phyloP scores from a whole-genome alignment of 2,113 vertebrate species.

The Telmatochromis sp. region DNA sequence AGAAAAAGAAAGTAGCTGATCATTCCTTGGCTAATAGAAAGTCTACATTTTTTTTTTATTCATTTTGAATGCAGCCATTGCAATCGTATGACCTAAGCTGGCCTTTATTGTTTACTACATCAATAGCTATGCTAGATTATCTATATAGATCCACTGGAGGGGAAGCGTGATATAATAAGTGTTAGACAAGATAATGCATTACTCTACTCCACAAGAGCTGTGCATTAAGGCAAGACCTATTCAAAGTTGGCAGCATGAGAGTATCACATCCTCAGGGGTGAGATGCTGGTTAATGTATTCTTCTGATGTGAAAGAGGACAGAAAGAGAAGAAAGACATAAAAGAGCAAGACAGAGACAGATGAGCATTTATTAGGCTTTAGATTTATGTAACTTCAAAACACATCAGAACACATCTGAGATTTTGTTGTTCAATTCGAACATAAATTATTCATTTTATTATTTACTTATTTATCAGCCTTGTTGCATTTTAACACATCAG shows the following conservation, averaged over 20 bases:
- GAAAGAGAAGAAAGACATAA: background rate
- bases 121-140: conserved; percentile 1
- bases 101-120: background rate
- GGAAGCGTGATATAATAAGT: conserved; percentile 19
- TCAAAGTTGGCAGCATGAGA: conserved; percentile 9
- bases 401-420: background rate
- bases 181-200: conserved; percentile 20
- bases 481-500: background rate
- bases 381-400: background rate
- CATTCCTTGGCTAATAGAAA: background rate
- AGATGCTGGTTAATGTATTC: conserved; percentile 9
- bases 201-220: background rate
- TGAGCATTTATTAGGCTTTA: background rate
- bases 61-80: background rate
- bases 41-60: background rate
- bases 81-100: background rate
- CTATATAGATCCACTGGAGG: background rate
- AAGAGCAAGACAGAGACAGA: background rate
- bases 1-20: background rate
- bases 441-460: background rate
- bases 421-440: background rate
- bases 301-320: background rate
- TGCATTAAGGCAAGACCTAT: conserved; percentile 23
- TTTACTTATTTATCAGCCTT: background rate
- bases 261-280: background rate